phyloP scores from a whole-genome alignment of 2,797 vertebrate species.

The Okamejei kenojei region DNA sequence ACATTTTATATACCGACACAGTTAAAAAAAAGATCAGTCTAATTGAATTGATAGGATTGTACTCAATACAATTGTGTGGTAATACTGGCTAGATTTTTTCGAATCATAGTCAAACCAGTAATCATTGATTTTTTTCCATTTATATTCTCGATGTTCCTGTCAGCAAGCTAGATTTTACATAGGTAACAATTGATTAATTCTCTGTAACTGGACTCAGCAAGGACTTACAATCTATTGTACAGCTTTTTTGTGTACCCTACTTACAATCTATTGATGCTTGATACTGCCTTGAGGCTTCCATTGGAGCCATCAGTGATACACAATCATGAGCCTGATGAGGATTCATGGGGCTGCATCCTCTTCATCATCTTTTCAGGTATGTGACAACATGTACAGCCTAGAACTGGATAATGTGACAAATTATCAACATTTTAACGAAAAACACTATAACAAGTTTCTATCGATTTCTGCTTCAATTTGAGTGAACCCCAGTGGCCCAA shows the following conservation, averaged over 20 bases:
- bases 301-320: slow-evolving; percentile 1
- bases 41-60: background rate
- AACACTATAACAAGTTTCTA: background rate
- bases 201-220: slow-evolving; percentile 1
- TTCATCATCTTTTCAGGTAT: background rate
- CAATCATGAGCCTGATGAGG: slow-evolving; percentile 5
- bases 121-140: slow-evolving; percentile 29
- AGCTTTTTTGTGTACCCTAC: no score
- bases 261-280: slow-evolving; percentile 36
- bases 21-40: background rate
- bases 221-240: slow-evolving; percentile 34
- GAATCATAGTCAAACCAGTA: background rate
- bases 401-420: slow-evolving; percentile 10
- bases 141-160: slow-evolving; percentile 29
- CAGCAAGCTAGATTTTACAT: slow-evolving; percentile 33
- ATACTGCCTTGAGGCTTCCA: background rate
- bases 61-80: background rate
- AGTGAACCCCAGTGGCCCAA: no score
- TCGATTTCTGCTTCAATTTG: slow-evolving; percentile 13
- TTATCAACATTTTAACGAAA: background rate
- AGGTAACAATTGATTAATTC: slow-evolving; percentile 34
- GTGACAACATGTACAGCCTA: background rate
- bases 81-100: background rate
- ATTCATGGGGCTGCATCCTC: background rate
- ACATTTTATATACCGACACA: background rate